Conservation (phyloP, 92 coral and sea anemone species). For the Pocillopora meandrina region DNA sequence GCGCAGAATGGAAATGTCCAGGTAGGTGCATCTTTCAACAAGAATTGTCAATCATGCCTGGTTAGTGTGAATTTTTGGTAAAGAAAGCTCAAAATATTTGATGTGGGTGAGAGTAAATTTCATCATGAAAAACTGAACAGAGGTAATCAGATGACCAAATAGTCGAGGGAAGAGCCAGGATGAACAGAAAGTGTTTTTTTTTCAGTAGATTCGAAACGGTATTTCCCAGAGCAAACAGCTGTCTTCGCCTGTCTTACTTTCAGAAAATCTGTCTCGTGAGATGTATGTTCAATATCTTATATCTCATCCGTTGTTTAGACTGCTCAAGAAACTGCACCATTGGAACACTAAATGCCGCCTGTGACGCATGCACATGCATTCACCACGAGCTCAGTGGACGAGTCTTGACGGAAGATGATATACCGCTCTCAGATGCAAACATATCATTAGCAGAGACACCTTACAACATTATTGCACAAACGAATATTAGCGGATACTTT, state of each 20-base stretch:
- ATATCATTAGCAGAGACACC: constrained; percentile 35
- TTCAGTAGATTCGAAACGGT: no score
- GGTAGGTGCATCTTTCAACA: neutral
- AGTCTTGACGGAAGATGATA: neutral
- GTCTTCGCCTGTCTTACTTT: neutral
- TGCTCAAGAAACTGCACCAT: constrained; percentile 23
- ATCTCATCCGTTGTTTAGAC: constrained; percentile 1
- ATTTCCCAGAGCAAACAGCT: constrained; percentile 1
- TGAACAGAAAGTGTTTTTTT: no score
- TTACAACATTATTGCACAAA: constrained; percentile 26
- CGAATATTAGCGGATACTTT: constrained; percentile 39
- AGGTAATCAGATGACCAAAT: no score
- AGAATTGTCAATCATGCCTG: neutral
- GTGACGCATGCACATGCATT: constrained; percentile 29
- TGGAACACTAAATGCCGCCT: constrained; percentile 40
- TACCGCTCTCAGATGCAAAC: constrained; percentile 21
- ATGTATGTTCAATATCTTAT: no score
- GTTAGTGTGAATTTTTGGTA: no score
- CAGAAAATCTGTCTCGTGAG: neutral
- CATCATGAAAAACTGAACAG: no score
- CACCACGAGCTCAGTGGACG: constrained; percentile 30
- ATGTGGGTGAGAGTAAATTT: no score
- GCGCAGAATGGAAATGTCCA: constrained; percentile 38
- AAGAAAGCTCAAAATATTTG: no score
- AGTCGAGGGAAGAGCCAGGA: no score